Base-by-base conservation (phyloP, 2,888 invertebrate genomes). In the Amorpha juglandis region DNA sequence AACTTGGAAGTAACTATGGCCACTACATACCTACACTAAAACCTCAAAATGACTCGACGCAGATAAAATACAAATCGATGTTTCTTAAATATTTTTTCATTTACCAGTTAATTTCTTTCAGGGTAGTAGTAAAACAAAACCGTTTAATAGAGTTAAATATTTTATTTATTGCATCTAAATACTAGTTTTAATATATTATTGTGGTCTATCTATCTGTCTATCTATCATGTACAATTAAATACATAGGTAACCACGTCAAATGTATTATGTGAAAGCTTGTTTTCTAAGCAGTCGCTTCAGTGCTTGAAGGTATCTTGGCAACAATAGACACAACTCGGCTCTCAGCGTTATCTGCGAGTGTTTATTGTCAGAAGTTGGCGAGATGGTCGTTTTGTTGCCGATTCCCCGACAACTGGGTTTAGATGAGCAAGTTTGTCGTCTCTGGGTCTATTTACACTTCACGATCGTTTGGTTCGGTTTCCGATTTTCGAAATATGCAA, bases 341-440 rank as follows among this genome's bases (percentile, higher is more conserved):
- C 76, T 76, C 80, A 77, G 75, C 78, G 80, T 88, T 92, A 92
- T 92, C 92, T 87, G 79, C 68, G 74, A 79, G 82, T 88, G 90
- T 91, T 90, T 90, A 92, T 92, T 92, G 92, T 91, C 88, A 86
- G 83, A 86, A 90, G 87, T 91, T 91, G 75, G 84, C 81, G 83
- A 80, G 83, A 82, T 86, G 79, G 86, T 80, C 83, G 89, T 87
- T 90, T 88, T 89, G 92, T 90, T 85, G 78, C 88, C 81, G 84
- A 86, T 87, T 87, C 81, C 80, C 84, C 80, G 83, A 81, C 86
- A 84, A 85, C 83, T 86, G 80, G 78, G 80, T 84, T 86, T 84
- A 85, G 87, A 88, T 87, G 90, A 88, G 82, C 82, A 86, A 92
- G 83, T 91, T 89, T 79, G 77, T 83, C 80, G 81, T 75, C 81